Evolutionary conservation across 2,113 vertebrate genomes (phyloP).

Genomic region (Boleophthalmus pectinirostris): DNA sequence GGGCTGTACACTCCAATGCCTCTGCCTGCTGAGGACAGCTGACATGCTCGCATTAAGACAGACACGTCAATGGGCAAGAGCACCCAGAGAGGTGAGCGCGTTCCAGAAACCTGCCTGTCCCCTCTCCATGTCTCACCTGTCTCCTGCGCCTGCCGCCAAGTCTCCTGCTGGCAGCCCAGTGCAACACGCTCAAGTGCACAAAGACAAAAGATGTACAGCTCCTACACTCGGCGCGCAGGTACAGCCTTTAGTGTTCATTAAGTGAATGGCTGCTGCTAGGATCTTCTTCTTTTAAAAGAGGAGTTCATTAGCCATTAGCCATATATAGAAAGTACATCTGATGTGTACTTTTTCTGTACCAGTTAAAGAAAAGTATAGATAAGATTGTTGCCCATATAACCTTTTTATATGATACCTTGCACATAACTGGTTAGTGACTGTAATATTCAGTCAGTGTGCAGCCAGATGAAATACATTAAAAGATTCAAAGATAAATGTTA

Average conservation of each 20-base stretch:
- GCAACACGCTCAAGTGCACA: constrained; percentile 35
- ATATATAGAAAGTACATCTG: background rate
- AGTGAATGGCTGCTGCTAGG: background rate
- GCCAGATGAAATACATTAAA: background rate
- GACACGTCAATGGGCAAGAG: constrained; percentile 68
- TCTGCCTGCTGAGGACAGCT: constrained; percentile 78
- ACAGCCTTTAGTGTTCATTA: background rate
- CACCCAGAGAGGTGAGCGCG: constrained; percentile 44
- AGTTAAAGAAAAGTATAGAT: too few relatives aligned
- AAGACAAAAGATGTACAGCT: constrained; percentile 51
- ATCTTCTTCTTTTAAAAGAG: background rate
- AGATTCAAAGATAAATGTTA: background rate
- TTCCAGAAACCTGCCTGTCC: constrained; percentile 67
- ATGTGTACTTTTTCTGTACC: too few relatives aligned
- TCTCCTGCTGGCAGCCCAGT: constrained; percentile 42
- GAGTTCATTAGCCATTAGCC: background rate
- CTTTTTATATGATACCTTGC: too few relatives aligned
- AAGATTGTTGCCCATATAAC: too few relatives aligned
- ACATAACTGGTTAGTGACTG: too few relatives aligned
- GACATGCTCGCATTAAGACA: constrained; percentile 76
- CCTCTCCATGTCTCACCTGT: constrained; percentile 67
- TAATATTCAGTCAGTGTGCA: too few relatives aligned
- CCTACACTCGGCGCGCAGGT: constrained; percentile 2
- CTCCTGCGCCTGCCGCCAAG: constrained; percentile 47
- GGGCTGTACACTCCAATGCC: constrained; percentile 77